Evolutionary conservation across 2,797 vertebrate species (phyloP).

Genomic region (Pangasius mekongensis): DNA sequence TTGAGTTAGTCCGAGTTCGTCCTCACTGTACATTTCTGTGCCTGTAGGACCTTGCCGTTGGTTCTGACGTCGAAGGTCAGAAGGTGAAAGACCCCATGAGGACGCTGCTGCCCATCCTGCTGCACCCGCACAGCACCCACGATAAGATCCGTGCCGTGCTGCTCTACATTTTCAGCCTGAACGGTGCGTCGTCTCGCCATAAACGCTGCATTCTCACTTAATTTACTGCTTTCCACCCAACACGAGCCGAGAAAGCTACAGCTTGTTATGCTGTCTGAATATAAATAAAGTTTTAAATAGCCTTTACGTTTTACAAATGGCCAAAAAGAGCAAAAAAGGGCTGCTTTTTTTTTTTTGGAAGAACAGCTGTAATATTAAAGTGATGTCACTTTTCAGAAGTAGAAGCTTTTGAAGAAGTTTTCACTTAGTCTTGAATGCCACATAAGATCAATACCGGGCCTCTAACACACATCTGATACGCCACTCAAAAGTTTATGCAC

Average conservation of each 20-base stretch:
- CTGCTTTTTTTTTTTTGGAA: too few species aligned
- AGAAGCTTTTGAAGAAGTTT: too few species aligned
- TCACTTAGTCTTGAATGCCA: neutral
- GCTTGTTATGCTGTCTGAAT: neutral
- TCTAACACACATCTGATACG: neutral
- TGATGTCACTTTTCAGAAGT: neutral
- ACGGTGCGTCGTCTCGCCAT: conserved; percentile 71
- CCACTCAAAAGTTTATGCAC: neutral
- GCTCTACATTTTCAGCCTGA: conserved; percentile 95
- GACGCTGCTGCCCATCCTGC: conserved; percentile 91
- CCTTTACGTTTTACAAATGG: neutral
- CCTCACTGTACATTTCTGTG: neutral
- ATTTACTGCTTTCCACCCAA: neutral
- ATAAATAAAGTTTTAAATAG: neutral
- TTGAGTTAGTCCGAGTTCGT: neutral
- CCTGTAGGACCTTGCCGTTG: conserved; percentile 88
- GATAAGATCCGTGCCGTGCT: conserved; percentile 96
- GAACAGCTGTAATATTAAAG: neutral
- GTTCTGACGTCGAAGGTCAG: conserved; percentile 86
- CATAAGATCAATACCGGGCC: neutral
- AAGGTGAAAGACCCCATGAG: conserved; percentile 95
- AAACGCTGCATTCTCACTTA: neutral
- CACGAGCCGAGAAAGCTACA: neutral
- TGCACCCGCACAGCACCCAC: conserved; percentile 80
- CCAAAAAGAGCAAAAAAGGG: neutral